Conservation (phyloP, 1,140 invertebrate species). For the Drosophila kanapiae region DNA sequence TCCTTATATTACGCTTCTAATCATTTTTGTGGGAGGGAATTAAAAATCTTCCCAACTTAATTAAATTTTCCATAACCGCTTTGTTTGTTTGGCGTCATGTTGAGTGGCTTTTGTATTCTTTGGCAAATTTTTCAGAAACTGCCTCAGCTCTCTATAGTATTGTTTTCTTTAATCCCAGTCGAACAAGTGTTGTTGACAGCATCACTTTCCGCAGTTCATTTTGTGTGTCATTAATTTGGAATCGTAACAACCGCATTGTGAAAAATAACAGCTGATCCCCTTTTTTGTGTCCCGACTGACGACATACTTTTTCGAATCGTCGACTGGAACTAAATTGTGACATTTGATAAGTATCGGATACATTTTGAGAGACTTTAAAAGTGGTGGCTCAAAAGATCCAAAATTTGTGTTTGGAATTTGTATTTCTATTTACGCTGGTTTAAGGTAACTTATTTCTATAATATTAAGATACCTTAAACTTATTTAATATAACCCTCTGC, state of each 20-base stretch:
- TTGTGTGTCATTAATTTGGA: conserved; percentile 79
- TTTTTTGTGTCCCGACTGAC: conserved; percentile 22
- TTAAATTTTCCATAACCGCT: background rate
- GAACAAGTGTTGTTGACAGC: conserved; percentile 82
- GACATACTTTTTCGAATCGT: conserved; percentile 53
- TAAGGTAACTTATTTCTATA: conserved; percentile 3
- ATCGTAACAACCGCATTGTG: conserved; percentile 68
- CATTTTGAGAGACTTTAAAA: conserved; percentile 42
- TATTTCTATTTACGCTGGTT: background rate
- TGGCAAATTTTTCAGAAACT: background rate
- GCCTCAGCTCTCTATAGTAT: background rate
- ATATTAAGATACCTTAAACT: background rate
- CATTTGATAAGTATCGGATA: conserved; percentile 73
- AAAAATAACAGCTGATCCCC: conserved; percentile 79
- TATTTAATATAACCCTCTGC: too few relatives aligned
- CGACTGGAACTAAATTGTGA: conserved; percentile 76
- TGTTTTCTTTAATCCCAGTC: conserved; percentile 51
- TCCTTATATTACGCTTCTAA: too few relatives aligned
- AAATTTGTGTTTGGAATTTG: conserved; percentile 5
- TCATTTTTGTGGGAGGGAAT: too few relatives aligned
- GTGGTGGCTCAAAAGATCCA: conserved; percentile 19
- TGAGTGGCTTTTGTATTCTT: conserved; percentile 10
- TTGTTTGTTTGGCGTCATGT: background rate
- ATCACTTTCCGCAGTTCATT: conserved; percentile 78
- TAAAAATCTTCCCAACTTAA: too few relatives aligned